Conservation (phyloP, 2,888 invertebrate species). For the Hipparchia sbordonii region DNA sequence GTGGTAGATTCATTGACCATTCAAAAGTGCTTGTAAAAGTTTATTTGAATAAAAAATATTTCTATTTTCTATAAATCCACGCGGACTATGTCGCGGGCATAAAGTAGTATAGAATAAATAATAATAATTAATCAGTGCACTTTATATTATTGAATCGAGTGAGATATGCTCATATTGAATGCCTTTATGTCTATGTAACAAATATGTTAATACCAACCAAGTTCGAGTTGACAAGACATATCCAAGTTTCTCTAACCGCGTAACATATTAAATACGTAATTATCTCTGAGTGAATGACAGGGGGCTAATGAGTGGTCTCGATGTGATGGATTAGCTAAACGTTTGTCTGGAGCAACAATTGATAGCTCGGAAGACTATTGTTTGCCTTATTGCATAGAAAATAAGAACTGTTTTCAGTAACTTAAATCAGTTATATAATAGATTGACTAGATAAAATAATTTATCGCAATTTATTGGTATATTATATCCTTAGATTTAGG, state of each 20-base stretch:
- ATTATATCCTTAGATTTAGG: too few species aligned
- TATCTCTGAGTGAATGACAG: slow-evolving; percentile 27
- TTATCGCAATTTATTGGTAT: background rate
- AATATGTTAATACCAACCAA: background rate
- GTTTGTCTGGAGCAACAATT: slow-evolving; percentile 6
- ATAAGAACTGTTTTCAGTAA: background rate
- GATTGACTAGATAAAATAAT: background rate
- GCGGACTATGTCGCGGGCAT: too few species aligned
- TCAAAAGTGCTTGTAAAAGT: too few species aligned
- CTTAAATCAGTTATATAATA: background rate
- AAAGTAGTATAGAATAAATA: too few species aligned
- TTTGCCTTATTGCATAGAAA: background rate
- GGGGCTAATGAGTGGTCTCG: slow-evolving; percentile 30
- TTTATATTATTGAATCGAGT: too few species aligned
- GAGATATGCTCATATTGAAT: too few species aligned
- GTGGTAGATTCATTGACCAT: too few species aligned
- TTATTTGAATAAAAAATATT: too few species aligned
- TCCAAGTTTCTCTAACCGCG: slow-evolving; percentile 26
- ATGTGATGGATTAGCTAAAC: slow-evolving; percentile 34
- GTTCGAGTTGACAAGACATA: slow-evolving; percentile 20
- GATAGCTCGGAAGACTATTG: background rate
- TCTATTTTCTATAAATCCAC: too few species aligned
- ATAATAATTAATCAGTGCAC: too few species aligned
- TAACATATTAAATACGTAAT: slow-evolving; percentile 28
- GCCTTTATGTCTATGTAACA: too few species aligned